phyloP scores from a whole-genome alignment of 2,888 invertebrate genomes.

The Siphonodentalium dalli region DNA sequence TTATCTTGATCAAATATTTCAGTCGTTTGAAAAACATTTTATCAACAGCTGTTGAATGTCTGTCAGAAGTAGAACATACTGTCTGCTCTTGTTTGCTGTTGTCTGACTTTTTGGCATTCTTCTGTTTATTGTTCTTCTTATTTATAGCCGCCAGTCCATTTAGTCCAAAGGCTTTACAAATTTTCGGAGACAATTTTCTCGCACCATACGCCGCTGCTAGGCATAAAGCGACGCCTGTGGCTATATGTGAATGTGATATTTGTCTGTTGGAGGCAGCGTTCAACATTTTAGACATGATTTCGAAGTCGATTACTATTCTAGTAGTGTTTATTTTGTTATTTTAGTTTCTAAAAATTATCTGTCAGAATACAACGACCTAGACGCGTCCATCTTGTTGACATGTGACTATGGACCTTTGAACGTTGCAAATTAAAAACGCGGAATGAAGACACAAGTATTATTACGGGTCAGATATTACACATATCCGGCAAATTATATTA shows the following conservation, averaged over 20 bases:
- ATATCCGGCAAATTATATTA: no score
- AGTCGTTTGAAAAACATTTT: constrained; percentile 74
- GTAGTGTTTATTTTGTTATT: neutral
- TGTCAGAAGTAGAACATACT: constrained; percentile 20
- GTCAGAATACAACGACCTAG: no score
- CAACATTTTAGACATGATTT: constrained; percentile 43
- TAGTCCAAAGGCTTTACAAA: constrained; percentile 27
- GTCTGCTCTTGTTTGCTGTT: constrained; percentile 3
- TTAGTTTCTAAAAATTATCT: no score
- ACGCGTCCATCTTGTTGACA: no score
- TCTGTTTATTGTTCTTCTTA: constrained; percentile 12
- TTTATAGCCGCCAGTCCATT: constrained; percentile 3
- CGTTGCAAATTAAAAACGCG: no score
- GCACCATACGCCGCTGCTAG: constrained; percentile 48
- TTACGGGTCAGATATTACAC: no score
- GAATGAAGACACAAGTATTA: no score
- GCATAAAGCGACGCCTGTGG: constrained; percentile 46
- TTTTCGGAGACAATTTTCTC: constrained; percentile 42
- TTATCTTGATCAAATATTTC: constrained; percentile 78
- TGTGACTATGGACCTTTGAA: no score
- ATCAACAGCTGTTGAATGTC: constrained; percentile 61
- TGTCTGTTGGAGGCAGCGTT: constrained; percentile 30
- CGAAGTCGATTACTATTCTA: neutral
- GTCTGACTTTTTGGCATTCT: constrained; percentile 3
- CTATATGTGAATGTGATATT: constrained; percentile 38